Conservation (phyloP, 2,888 invertebrate genomes). For the Ashinkailepas kermadecensis region DNA sequence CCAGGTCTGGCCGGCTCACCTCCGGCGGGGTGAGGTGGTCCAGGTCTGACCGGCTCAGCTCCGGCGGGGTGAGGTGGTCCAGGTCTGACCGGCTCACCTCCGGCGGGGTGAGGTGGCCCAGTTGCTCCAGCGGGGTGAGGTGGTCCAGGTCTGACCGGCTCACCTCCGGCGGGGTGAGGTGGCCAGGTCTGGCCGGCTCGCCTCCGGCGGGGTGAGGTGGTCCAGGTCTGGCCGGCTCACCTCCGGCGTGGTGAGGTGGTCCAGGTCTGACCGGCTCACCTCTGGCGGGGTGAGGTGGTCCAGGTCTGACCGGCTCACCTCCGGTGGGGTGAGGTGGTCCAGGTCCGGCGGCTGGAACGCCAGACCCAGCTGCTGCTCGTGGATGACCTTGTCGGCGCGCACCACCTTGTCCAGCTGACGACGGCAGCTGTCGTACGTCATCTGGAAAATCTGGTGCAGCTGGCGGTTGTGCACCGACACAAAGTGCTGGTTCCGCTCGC, state of each 20-base stretch:
- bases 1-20: neutral
- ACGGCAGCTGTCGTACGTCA: neutral
- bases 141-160: no score
- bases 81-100: neutral
- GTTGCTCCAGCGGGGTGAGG: no score
- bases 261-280: neutral
- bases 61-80: neutral
- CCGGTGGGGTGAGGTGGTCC: neutral
- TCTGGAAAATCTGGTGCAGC: conserved; percentile 17
- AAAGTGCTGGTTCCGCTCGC: conserved; percentile 16
- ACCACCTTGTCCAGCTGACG: conserved; percentile 43
- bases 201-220: conserved; percentile 5
- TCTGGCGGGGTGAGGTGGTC: neutral
- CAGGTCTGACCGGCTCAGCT: conserved; percentile 34
- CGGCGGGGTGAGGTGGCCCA: conserved; percentile 28
- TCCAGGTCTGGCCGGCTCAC: conserved; percentile 40
- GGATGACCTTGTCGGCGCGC: conserved; percentile 52
- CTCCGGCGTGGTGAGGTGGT: neutral
- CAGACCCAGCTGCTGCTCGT: conserved; percentile 55
- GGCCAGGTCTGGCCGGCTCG: neutral
- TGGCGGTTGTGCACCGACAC: neutral
- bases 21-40: conserved; percentile 7
- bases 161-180: neutral
- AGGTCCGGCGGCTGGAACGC: conserved; percentile 49
- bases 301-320: neutral